A percentile compares a stretch with the other conserved stretches of the same genome.
phyloP scores from a whole-genome alignment of 2,888 invertebrate genomes.

The Gibbula magus region DNA sequence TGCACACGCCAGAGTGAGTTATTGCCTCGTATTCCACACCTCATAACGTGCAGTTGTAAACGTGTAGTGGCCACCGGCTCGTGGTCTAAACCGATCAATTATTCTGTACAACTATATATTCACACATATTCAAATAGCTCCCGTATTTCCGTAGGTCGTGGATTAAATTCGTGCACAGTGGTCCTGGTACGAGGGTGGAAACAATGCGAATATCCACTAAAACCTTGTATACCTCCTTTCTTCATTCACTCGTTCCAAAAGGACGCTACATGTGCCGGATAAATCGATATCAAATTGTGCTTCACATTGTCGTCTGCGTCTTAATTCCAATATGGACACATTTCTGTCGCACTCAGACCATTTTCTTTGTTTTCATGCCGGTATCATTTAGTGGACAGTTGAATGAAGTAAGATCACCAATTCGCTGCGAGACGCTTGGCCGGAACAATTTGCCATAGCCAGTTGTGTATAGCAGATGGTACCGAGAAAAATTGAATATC shows the following conservation, averaged over 20 bases:
- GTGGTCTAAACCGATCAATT: neutral
- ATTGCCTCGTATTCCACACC: neutral
- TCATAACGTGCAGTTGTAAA: neutral
- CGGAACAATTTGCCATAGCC: neutral
- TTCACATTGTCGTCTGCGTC: constrained; percentile 13
- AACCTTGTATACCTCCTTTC: neutral
- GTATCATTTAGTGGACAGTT: neutral
- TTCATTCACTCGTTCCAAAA: neutral
- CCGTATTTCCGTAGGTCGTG: neutral
- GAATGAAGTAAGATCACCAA: neutral
- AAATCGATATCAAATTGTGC: constrained; percentile 1
- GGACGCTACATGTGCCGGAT: constrained; percentile 1
- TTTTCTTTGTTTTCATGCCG: constrained; percentile 1
- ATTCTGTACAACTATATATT: neutral
- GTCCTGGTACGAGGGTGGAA: neutral
- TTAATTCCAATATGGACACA: constrained; percentile 1
- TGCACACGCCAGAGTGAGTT: neutral
- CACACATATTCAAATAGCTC: constrained; percentile 1
- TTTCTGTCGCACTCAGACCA: neutral
- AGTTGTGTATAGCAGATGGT: neutral
- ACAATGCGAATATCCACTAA: neutral
- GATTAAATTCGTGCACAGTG: neutral
- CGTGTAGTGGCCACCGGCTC: neutral
- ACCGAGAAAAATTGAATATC: neutral
- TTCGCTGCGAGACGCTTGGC: neutral